A percentile compares a stretch with the other conserved stretches of the same genome.
Conservation (phyloP, 2,797 vertebrate species). For the Hydrocynus forskahlii region DNA sequence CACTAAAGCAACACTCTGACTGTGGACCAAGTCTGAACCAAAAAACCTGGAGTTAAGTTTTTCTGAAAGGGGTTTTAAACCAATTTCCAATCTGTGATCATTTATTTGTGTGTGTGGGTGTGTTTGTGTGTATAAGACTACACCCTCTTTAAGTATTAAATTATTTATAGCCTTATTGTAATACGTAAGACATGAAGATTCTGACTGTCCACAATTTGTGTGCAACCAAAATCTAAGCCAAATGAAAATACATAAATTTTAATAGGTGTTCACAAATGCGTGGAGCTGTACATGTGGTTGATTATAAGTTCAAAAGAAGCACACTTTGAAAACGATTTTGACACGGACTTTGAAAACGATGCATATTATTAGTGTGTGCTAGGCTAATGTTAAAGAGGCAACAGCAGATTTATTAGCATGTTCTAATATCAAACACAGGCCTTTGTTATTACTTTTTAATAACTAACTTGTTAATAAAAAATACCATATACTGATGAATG, state of each 20-base stretch:
- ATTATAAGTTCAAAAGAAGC: no score
- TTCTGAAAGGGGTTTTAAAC: background rate
- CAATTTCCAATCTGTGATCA: constrained; percentile 1
- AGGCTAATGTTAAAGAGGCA: no score
- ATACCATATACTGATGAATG: no score
- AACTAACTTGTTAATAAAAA: no score
- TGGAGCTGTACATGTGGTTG: no score
- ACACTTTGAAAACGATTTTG: no score
- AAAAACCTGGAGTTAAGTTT: constrained; percentile 48
- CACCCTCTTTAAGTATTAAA: background rate
- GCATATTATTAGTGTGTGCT: no score
- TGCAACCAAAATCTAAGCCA: background rate
- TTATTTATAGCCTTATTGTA: background rate
- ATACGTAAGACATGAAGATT: background rate
- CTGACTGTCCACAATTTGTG: background rate
- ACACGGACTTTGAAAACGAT: no score
- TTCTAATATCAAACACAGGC: no score
- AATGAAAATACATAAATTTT: background rate
- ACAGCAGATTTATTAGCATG: no score
- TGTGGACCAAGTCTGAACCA: constrained; percentile 59
- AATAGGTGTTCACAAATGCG: no score
- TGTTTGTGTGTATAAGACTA: background rate
- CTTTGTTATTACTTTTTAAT: no score
- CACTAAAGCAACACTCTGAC: constrained; percentile 65
- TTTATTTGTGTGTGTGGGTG: background rate